A percentile compares a stretch with the other conserved stretches of the same genome.
Evolutionary conservation across 2,113 vertebrate species (phyloP).

Genomic region (Jaculus jaculus): DNA sequence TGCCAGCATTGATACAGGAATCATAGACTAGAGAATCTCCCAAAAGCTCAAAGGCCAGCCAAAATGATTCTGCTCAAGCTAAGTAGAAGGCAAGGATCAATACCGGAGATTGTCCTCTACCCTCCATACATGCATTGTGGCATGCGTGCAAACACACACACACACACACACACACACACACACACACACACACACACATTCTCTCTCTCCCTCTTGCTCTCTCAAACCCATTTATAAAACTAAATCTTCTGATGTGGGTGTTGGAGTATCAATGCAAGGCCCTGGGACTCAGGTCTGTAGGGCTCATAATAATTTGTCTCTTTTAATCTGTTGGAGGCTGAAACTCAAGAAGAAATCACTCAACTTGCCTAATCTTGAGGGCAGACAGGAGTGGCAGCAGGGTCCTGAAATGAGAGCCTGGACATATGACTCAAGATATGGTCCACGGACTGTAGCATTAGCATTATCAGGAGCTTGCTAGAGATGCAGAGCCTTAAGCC

Average conservation of each 20-base stretch:
- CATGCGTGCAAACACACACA: too few species aligned
- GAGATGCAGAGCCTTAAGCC: not conserved
- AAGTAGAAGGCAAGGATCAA: too few species aligned
- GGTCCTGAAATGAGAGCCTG: not conserved
- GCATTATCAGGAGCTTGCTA: not conserved
- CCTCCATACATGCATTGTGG: too few species aligned
- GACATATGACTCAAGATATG: not conserved
- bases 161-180: too few species aligned
- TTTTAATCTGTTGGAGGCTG: not conserved
- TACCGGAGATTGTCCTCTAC: too few species aligned
- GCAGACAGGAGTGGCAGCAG: not conserved
- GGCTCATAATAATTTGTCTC: not conserved
- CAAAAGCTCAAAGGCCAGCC: too few species aligned
- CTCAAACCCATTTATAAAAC: too few species aligned
- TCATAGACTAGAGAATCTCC: too few species aligned
- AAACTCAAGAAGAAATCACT: not conserved
- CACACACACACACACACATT: too few species aligned
- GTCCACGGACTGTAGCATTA: not conserved
- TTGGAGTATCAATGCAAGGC: fast-evolving
- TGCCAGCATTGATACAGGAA: too few species aligned
- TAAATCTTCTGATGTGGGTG: not conserved
- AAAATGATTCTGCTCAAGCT: too few species aligned
- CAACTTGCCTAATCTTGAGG: not conserved
- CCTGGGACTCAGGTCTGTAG: not conserved
- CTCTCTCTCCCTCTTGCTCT: too few species aligned